Conservation (phyloP, 2,797 vertebrate genomes). For the Sebastolobus altivelis region DNA sequence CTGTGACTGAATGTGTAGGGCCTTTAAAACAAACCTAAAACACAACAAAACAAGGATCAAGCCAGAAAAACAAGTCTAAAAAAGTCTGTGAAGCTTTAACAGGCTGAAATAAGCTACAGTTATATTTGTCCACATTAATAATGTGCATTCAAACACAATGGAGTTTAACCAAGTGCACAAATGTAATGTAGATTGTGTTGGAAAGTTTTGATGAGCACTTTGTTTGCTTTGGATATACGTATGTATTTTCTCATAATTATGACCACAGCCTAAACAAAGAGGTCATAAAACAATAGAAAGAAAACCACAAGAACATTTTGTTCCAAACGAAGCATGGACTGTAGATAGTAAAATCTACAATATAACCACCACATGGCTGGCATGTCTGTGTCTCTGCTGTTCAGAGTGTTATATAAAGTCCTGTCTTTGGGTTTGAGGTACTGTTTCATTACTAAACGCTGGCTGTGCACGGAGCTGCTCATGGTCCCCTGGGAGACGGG, state of each 20-base stretch:
- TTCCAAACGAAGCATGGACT: not conserved
- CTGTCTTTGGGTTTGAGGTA: not conserved
- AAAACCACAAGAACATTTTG: slow-evolving; percentile 4
- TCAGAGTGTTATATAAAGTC: not conserved
- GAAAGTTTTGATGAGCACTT: not conserved
- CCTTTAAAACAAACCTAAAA: not conserved
- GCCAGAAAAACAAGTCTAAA: not conserved
- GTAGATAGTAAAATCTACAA: not conserved
- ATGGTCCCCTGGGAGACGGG: slow-evolving; percentile 55
- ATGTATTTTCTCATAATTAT: not conserved
- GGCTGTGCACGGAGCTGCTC: slow-evolving; percentile 2
- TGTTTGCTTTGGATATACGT: not conserved
- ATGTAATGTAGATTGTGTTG: not conserved
- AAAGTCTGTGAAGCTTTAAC: accelerated
- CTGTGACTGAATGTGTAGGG: not conserved
- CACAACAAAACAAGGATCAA: too few relatives aligned
- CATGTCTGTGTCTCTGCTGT: not conserved
- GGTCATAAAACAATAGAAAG: not conserved
- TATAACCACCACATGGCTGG: not conserved
- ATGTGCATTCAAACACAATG: not conserved
- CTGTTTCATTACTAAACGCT: not conserved
- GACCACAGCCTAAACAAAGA: not conserved
- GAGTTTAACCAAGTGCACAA: not conserved
- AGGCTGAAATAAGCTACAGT: not conserved
- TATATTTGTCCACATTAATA: not conserved